Evolutionary conservation across 2,113 vertebrate species (phyloP).

Genomic region (Muntiacus reevesi): DNA sequence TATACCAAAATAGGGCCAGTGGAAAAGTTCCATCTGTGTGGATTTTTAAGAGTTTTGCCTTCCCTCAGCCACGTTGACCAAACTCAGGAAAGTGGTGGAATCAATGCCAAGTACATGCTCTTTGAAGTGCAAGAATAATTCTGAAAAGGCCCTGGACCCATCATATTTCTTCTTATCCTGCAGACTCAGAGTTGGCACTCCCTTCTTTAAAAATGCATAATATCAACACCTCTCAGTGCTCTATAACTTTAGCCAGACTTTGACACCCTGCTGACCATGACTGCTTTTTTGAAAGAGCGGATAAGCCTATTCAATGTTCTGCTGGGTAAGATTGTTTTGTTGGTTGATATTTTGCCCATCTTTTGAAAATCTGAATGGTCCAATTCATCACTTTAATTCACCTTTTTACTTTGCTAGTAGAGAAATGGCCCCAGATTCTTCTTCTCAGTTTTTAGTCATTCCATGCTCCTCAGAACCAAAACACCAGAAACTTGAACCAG

Average conservation of each 20-base stretch:
- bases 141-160: constrained; percentile 58
- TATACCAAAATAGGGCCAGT: constrained; percentile 62
- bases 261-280: neutral
- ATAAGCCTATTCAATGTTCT: neutral
- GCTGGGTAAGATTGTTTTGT: neutral
- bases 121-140: constrained; percentile 72
- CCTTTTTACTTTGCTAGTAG: neutral
- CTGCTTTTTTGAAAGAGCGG: neutral
- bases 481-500: neutral
- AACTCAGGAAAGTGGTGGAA: constrained; percentile 56
- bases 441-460: neutral
- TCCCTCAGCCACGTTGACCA: constrained; percentile 38
- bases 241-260: neutral
- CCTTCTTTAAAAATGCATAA: constrained; percentile 26
- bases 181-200: constrained; percentile 62
- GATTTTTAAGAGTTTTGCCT: constrained; percentile 66
- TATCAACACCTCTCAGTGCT: constrained; percentile 42
- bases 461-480: neutral
- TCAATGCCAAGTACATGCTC: constrained; percentile 72
- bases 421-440: neutral
- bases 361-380: neutral
- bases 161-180: constrained; percentile 57
- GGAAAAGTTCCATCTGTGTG: constrained; percentile 67
- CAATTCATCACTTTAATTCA: neutral
- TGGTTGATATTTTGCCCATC: neutral